Evolutionary conservation across 2,797 vertebrate genomes (phyloP), one percentile per base, ranked within the genome.

Genomic region (Alfaro cultratus): DNA sequence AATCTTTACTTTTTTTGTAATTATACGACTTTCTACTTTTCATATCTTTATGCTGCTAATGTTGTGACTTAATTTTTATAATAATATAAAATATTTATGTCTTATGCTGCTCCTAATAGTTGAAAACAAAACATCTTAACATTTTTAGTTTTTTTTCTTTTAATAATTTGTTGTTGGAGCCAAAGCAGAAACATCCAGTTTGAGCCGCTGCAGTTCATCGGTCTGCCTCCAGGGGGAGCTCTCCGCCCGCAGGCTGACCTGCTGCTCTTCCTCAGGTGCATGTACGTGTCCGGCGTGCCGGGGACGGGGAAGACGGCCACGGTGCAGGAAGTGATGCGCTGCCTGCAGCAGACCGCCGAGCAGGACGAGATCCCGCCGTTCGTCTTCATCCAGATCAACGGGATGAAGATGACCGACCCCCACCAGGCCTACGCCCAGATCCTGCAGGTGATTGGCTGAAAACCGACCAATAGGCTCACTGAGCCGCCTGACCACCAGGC

Each of bases 351-450:
- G 51, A 96, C 97, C 0, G 92, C 96, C 1, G 95, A 97, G 67
- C 87, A 92, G 11, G 95, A 96, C 0, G 96, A 97, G 3, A 88
- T 99, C 36, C 96, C 97, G 0, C 57, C 95, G 0, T 99, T 99
- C 90, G 88, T 84, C 71, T 97, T 95, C 72, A 81, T 98, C 9
- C 97, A 99, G 90, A 97, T 99, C 88, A 99, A 99, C 64, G 98
- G 98, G 87, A 99, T 99, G 98, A 99, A 98, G 94, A 96, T 99
- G 95, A 99, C 98, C 0, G 98, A 99, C 78, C 98, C 98, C 46
- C 97, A 98, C 85, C 98, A 99, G 93, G 97, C 97, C 85, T 99
- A 98, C 0, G 97, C 99, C 51, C 98, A 98, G 88, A 96, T 99
- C 75, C 92, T 98, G 47, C 96, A 98, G 96, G 82, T 83, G 55